Evolutionary conservation across 2,113 vertebrate species (phyloP), one percentile per base, ranked within the genome.

Genomic region (Todiramphus saurophagus): DNA sequence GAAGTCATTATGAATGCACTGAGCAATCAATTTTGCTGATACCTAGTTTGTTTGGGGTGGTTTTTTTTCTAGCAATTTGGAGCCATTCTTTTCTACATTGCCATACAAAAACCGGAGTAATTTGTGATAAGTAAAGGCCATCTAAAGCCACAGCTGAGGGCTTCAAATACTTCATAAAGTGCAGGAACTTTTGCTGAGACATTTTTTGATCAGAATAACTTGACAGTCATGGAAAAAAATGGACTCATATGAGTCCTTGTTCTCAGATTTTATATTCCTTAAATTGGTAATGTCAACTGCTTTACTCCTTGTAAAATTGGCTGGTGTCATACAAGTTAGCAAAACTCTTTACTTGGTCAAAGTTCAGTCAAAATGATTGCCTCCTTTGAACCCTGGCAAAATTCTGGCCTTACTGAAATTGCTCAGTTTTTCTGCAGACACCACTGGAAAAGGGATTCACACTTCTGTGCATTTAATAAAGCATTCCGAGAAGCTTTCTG

Each of bases 271-370:
- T 62, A 51, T 83, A 66, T 89, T 85, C 55, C 76, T 92, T 83
- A 77, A 96, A 94, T 67, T 39, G 24, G 8, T 67, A 63, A 83
- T 96, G 83, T 86, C 84, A 94, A 86, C 88, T 94, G 55, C 67
- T 94, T 95, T 92, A 74, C 50, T 39, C 75, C 31, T 87, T 90
- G 43, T 88, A 77, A 93, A 94, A 86, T 16, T 90, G 79, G 25
- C 59, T 86, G 72, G 50, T 90, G 82, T 51, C 44, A 23, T 74
- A 58, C 13, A 46, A 77, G 50, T 91, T 90, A 83, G 83, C 33
- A 70, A 79, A 28, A 51, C 56, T 79, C 48, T 82, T 75, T 58
- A 66, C 25, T 53, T 62, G 68, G 64, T 89, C 93, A 81, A 59
- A 77, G 50, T 69, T 50, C 75, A 66, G 84, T 77, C 84, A 77